A percentile compares a stretch with the other conserved stretches of the same genome.
These are phyloP conservation scores for Xyliphius kryptos DNA, from an alignment of 2,113 vertebrate genomes.

Conservation along the genomic window DNA sequence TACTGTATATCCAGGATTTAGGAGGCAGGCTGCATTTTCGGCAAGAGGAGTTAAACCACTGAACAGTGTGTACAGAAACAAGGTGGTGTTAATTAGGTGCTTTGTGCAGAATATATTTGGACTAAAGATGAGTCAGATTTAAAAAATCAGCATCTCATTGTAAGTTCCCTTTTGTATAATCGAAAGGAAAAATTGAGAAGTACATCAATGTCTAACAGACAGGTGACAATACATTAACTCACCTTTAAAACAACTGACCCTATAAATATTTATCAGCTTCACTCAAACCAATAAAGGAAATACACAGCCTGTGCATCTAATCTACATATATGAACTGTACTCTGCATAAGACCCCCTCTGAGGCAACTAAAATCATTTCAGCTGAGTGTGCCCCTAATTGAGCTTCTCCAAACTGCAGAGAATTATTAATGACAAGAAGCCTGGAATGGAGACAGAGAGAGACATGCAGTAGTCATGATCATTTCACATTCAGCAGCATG, in stretches of 20 bases:
- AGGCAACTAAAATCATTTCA: slow-evolving; percentile 8
- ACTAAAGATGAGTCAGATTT: too few species aligned
- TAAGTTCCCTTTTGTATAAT: background rate
- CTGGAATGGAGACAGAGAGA: background rate
- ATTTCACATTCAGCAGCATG: slow-evolving; percentile 5
- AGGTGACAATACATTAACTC: background rate
- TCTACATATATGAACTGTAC: background rate
- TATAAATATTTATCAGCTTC: slow-evolving; percentile 26
- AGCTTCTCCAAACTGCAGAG: background rate
- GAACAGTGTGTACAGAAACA: too few species aligned
- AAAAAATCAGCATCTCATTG: too few species aligned
- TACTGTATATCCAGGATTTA: too few species aligned
- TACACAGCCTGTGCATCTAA: slow-evolving; percentile 6
- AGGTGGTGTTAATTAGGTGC: too few species aligned
- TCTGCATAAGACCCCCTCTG: background rate
- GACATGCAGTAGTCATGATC: too few species aligned
- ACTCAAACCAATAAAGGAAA: slow-evolving; percentile 21
- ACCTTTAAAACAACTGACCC: background rate
- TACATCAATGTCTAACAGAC: background rate
- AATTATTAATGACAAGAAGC: background rate
- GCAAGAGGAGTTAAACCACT: too few species aligned
- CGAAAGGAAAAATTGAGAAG: background rate
- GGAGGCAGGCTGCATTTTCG: too few species aligned
- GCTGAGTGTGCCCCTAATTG: background rate
- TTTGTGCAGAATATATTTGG: too few species aligned